Conservation (phyloP, 2,113 vertebrate species). For the Chaetops frenatus region DNA sequence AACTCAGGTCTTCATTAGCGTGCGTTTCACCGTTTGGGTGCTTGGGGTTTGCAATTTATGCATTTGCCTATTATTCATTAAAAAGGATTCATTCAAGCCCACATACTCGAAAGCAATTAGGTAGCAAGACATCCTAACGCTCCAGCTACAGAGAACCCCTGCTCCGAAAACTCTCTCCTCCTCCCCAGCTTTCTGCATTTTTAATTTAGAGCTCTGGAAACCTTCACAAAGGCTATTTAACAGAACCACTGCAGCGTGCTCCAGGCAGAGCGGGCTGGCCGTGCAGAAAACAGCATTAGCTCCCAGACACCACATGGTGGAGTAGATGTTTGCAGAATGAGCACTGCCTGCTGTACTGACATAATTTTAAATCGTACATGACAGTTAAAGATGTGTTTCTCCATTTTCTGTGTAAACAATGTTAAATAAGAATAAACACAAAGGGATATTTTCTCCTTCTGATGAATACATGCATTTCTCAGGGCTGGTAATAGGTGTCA, state of each 20-base stretch:
- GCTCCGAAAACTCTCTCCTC: neutral
- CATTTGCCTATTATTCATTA: slow-evolving; percentile 9
- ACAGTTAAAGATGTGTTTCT: slow-evolving; percentile 59
- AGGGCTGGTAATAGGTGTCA: neutral
- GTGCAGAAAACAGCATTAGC: slow-evolving; percentile 39
- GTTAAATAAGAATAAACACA: slow-evolving; percentile 65
- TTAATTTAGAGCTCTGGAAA: slow-evolving; percentile 30
- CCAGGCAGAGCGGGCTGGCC: neutral
- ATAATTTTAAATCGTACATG: slow-evolving; percentile 41
- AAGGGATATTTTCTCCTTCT: slow-evolving; percentile 42
- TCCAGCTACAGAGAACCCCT: neutral
- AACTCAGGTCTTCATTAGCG: slow-evolving; percentile 20
- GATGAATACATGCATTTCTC: slow-evolving; percentile 18
- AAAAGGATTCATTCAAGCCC: neutral
- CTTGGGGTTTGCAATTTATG: neutral
- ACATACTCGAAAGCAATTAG: slow-evolving; percentile 30
- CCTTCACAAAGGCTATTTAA: slow-evolving; percentile 41
- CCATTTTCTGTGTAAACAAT: slow-evolving; percentile 66
- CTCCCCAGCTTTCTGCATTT: neutral
- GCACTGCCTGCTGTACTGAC: neutral
- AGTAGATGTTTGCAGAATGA: slow-evolving; percentile 66
- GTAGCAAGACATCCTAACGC: neutral
- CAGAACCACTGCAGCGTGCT: slow-evolving; percentile 6
- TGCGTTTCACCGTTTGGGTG: neutral
- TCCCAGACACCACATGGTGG: slow-evolving; percentile 62